Evolutionary conservation across 1,140 invertebrate genomes (phyloP), one percentile per base, ranked within the genome.

Genomic region (Plodia interpunctella): DNA sequence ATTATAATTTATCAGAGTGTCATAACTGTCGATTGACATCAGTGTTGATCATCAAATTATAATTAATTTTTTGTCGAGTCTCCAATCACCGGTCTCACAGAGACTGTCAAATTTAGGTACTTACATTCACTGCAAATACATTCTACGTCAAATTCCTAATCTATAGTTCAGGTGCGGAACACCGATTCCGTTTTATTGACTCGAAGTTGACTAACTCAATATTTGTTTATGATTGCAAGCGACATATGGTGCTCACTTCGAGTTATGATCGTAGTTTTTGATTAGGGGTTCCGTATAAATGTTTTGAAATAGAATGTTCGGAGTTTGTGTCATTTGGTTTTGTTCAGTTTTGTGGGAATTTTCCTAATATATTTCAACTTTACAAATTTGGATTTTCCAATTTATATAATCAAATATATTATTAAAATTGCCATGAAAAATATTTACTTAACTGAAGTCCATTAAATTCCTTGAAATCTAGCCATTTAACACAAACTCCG

Each of bases 171-270:
- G 78, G 76, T 81, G 76, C 58, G 30, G 63, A 74, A 72, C 62
- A 72, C 70, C 54, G 64, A 65, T 72, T 72, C 54, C 49, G 65
- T 78, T 78, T 79, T 79, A 78, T 80, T 76, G 78, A 62, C 62
- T 68, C 50, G 57, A 57, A 67, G 63, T 67, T 62, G 62, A 55
- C 70, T 76, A 76, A 78, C 76, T 78, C 72, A 74, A 73, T 78
- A 74, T 74, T 78, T 68, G 74, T 70, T 71, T 76, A 68, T 76
- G 72, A 78, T 72, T 76, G 68, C 69, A 69, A 57, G 60, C 66
- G 49, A 63, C 64, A 57, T 56, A 59, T 51, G 66, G 62, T 38
- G 63, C 20, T 25, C 19, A 25, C 5, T 53, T 25, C 21, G 21
- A 10, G 38, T 44, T 44, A 44, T 15, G 38, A 44, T 44, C 15